phyloP scores from a whole-genome alignment of 2,113 vertebrate species.

The Laticauda laticaudata region DNA sequence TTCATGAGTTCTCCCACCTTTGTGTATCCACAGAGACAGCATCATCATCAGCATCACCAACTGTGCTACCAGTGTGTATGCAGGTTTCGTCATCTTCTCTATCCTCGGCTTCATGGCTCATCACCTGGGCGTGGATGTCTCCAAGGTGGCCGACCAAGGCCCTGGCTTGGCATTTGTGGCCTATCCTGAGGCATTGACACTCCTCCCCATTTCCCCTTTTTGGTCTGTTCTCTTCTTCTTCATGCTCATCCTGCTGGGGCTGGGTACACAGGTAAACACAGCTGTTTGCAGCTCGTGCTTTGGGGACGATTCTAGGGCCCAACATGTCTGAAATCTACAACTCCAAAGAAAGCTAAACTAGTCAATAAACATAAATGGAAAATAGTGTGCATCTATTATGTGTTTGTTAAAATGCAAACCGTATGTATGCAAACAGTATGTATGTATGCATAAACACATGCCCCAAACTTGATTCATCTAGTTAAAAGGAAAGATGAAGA shows the following conservation, averaged over 20 bases:
- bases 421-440: rapidly evolving
- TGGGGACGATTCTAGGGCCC: neutral
- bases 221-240: constrained; percentile 99
- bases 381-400: neutral
- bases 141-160: constrained; percentile 92
- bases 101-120: constrained; percentile 98
- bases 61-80: constrained; percentile 95
- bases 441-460: neutral
- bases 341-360: neutral
- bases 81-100: constrained; percentile 98
- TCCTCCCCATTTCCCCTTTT: constrained; percentile 91
- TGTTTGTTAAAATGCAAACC: neutral
- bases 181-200: constrained; percentile 93
- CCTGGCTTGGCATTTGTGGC: constrained; percentile 95
- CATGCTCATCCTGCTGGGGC: constrained; percentile 96
- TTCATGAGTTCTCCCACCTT: neutral
- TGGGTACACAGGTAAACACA: constrained; percentile 89
- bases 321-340: neutral
- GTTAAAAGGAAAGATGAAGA: neutral
- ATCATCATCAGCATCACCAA: constrained; percentile 98
- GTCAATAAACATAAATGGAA: neutral
- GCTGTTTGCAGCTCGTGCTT: neutral
- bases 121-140: constrained; percentile 90
- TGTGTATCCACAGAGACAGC: constrained; percentile 83
- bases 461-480: neutral